Evolutionary conservation across 2,888 invertebrate genomes (phyloP).

Genomic region (Lydus trimaculatus): DNA sequence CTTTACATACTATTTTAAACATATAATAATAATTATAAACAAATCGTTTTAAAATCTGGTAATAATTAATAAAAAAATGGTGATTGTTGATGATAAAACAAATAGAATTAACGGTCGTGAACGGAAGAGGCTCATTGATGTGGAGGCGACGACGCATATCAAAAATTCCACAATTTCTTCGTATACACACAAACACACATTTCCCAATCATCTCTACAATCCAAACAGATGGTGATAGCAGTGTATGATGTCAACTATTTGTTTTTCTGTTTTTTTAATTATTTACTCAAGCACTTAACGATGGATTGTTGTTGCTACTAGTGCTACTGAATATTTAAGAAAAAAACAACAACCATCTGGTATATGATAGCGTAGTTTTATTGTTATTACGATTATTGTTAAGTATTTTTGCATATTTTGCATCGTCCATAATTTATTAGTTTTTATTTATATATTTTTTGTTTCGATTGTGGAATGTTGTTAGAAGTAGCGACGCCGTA

Average conservation of each 20-base stretch:
- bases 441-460: background rate
- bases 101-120: background rate
- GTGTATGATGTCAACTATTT: background rate
- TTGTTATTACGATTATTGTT: too few relatives aligned
- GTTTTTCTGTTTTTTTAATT: background rate
- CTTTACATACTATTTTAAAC: background rate
- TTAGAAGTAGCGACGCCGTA: background rate
- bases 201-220: background rate
- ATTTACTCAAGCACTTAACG: background rate
- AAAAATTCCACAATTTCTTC: background rate
- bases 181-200: too few relatives aligned
- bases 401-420: too few relatives aligned
- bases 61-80: background rate
- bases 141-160: slow-evolving; percentile 10
- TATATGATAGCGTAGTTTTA: too few relatives aligned
- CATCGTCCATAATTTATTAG: background rate
- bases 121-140: slow-evolving; percentile 8
- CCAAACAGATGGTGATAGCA: background rate
- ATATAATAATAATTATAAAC: background rate
- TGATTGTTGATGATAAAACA: background rate
- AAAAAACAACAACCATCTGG: too few relatives aligned
- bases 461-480: too few relatives aligned
- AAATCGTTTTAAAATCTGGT: background rate
- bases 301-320: too few relatives aligned
- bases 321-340: too few relatives aligned